phyloP scores from a whole-genome alignment of 2,888 invertebrate genomes.

The Melanophora roralis region DNA sequence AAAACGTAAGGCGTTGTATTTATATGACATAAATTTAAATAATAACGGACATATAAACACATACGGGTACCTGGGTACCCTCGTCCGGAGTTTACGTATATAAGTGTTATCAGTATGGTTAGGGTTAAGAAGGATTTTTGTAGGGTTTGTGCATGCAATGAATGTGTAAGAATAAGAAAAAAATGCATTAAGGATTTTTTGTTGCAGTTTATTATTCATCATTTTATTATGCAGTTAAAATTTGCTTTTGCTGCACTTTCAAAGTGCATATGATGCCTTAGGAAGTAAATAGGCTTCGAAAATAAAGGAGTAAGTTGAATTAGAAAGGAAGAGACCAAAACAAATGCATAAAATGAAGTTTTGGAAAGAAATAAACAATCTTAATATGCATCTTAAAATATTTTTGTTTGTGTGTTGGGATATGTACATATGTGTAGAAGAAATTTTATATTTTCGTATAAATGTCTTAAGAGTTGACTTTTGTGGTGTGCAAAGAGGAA shows the following conservation, averaged over 20 bases:
- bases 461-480: conserved; percentile 14
- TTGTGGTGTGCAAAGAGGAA: not conserved
- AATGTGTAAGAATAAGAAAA: conserved; percentile 47
- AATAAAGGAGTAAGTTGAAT: conserved; percentile 15
- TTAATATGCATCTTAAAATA: not conserved
- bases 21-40: too few species aligned
- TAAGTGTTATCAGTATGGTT: too few species aligned
- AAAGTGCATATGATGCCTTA: not conserved
- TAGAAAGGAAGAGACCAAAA: conserved; percentile 10
- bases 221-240: conserved; percentile 20
- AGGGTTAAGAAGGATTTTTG: too few species aligned
- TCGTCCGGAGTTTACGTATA: too few species aligned
- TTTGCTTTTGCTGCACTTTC: conserved; percentile 46
- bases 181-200: conserved; percentile 9
- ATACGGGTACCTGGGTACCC: too few species aligned
- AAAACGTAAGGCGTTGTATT: too few species aligned
- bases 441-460: not conserved
- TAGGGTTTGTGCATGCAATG: conserved; percentile 2
- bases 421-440: not conserved
- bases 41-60: too few species aligned
- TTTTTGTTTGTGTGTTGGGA: not conserved
- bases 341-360: conserved; percentile 36
- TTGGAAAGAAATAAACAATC: conserved; percentile 2
- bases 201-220: not conserved
- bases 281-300: not conserved